phyloP scores from a whole-genome alignment of 92 coral and sea anemone genomes.

The Diadumene lineata region DNA sequence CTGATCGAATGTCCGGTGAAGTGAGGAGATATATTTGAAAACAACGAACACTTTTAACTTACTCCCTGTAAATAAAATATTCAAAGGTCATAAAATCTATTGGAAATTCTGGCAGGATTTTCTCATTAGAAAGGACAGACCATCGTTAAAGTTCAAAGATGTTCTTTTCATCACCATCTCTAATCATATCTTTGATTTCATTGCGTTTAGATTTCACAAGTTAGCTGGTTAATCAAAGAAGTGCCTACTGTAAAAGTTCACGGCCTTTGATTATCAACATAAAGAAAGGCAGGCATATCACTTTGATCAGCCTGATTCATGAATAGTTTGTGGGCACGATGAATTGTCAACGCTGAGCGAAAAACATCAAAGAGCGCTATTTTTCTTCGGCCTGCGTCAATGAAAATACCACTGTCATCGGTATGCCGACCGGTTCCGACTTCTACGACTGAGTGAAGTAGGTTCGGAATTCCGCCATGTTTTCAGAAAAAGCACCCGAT shows the following conservation, averaged over 20 bases:
- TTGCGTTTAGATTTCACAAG: slow-evolving; percentile 21
- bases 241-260: slow-evolving; percentile 23
- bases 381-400: slow-evolving; percentile 7
- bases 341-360: slow-evolving; percentile 3
- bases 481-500: slow-evolving; percentile 11
- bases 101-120: background rate
- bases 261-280: slow-evolving; percentile 26
- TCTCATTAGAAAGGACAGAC: background rate
- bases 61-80: background rate
- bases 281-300: slow-evolving; percentile 32
- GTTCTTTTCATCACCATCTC: slow-evolving; percentile 10
- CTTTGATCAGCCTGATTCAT: slow-evolving; percentile 9
- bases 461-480: slow-evolving; percentile 33
- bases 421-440: slow-evolving; percentile 20
- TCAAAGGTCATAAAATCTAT: background rate
- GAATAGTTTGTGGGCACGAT: slow-evolving; percentile 22
- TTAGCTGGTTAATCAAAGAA: slow-evolving; percentile 14
- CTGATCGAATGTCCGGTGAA: background rate
- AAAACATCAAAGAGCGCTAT: slow-evolving; percentile 17
- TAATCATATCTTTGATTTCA: slow-evolving; percentile 16
- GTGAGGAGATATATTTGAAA: background rate
- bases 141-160: background rate
- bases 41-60: background rate
- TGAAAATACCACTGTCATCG: background rate
- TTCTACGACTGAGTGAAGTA: slow-evolving; percentile 11